phyloP scores from a whole-genome alignment of 2,888 invertebrate genomes.

The Tetragonula carbonaria region DNA sequence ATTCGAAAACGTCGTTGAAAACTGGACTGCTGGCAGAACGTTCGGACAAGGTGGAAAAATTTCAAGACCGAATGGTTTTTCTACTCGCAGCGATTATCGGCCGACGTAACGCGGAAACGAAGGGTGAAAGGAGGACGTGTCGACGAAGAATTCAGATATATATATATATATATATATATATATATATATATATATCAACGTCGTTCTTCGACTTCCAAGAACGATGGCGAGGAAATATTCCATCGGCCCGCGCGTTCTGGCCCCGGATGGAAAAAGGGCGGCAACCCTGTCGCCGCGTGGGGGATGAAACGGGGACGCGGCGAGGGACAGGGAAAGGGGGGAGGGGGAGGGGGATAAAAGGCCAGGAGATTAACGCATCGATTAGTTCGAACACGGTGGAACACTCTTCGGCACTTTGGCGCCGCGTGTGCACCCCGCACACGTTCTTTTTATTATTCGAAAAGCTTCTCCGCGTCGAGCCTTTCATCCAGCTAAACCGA shows the following conservation, averaged over 20 bases:
- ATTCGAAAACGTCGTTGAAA: background rate
- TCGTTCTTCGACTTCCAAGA: conserved; percentile 51
- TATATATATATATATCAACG: conserved; percentile 1
- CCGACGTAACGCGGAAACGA: conserved; percentile 6
- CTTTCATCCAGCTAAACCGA: conserved; percentile 58
- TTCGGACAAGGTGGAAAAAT: background rate
- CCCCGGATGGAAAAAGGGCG: conserved; percentile 52
- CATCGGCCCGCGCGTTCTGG: conserved; percentile 37
- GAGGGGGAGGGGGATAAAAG: conserved; percentile 66
- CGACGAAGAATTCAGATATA: conserved; percentile 59
- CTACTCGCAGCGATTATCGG: conserved; percentile 26
- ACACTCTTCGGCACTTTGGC: conserved; percentile 80
- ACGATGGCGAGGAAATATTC: conserved; percentile 61
- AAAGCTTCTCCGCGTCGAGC: conserved; percentile 49
- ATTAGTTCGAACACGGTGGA: conserved; percentile 77
- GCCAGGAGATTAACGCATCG: conserved; percentile 80
- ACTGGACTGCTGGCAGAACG: background rate
- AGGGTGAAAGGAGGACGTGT: conserved; percentile 32
- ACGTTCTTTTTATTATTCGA: conserved; percentile 69
- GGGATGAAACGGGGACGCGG: background rate
- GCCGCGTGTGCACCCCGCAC: conserved; percentile 62
- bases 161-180: conserved; percentile 34
- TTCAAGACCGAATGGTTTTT: background rate
- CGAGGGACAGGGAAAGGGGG: conserved; percentile 22
- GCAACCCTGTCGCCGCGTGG: conserved; percentile 36